Evolutionary conservation across 2,888 invertebrate species (phyloP), one percentile per base, ranked within the genome.

Genomic region (Mayetiola destructor): DNA sequence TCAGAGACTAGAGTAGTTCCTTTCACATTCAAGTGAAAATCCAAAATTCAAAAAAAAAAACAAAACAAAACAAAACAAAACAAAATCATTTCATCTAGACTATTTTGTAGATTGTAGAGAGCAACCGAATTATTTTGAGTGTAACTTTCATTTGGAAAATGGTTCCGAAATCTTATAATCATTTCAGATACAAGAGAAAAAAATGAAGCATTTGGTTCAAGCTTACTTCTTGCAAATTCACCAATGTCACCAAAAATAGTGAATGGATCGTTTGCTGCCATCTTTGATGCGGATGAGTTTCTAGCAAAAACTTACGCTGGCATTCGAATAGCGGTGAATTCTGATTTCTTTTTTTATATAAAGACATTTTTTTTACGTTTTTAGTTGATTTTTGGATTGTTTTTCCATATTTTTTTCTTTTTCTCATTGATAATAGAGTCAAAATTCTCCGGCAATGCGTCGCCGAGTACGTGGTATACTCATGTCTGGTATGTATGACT

Each of bases 211-310:
- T 96, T 94, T 65, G 95, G 95, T 36, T 90, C 95, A 52, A 94
- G 94, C 66, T 78, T 96, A 2, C 78, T 96, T 23, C 76, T 96
- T 55, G 89, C 94, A 55, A 96, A 96, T 72, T 90, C 91, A 2
- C 95, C 95, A 1, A 89, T 91, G 85, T 93, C 93, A 5, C 96
- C 96, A 0, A 96, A 95, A 75, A 88, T 96, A 56, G 91, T 94
- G 3, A 92, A 94, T 64, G 93, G 91, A 3, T 92, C 90, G 54
- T 93, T 91, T 70, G 92, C 86, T 0, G 93, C 92, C 27, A 85
- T 93, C 60, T 89, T 89, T 64, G 92, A 93, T 67, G 66, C 72
- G 1, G 72, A 73, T 52, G 73, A 73, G 59, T 73, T 73, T 62
- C 64, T 73, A 59, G 69, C 72, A 39, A 73, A 73, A 61, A 70